phyloP scores from a whole-genome alignment of 35 echinoderm and acorn worm species.

The Eucidaris tribuloides region DNA sequence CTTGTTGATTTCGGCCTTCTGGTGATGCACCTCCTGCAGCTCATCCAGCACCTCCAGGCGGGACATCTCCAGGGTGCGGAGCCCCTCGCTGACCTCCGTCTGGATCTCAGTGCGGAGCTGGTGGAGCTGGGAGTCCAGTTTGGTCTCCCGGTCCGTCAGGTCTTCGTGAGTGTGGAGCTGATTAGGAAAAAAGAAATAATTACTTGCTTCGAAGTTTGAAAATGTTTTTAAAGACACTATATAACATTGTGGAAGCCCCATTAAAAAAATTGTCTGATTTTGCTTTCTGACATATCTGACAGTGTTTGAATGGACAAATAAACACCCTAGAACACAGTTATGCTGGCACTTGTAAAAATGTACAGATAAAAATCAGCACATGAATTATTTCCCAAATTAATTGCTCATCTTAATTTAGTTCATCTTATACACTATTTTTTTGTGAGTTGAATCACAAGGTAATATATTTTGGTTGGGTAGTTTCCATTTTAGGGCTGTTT shows the following conservation, averaged over 20 bases:
- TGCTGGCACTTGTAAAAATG: not conserved
- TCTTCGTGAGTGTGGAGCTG: constrained; percentile 27
- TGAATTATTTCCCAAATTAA: no score
- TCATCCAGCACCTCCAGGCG: constrained; percentile 65
- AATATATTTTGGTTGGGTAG: not conserved
- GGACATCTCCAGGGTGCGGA: constrained; percentile 57
- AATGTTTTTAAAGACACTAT: not conserved
- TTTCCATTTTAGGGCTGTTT: no score
- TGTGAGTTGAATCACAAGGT: not conserved
- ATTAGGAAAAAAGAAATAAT: not conserved
- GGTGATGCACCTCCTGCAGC: constrained; percentile 57
- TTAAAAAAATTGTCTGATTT: not conserved
- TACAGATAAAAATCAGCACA: no score
- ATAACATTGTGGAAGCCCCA: no score
- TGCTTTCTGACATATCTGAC: no score
- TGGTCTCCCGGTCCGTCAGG: constrained; percentile 8
- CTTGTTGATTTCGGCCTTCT: constrained; percentile 49
- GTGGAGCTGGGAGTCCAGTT: constrained; percentile 38
- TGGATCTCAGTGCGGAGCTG: constrained; percentile 33
- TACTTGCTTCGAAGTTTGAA: no score
- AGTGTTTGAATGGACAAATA: no score
- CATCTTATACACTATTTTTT: no score
- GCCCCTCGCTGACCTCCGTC: constrained; percentile 32
- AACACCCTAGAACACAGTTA: no score
- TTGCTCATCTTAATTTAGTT: no score